Evolutionary conservation across 1,140 invertebrate species (phyloP).

Genomic region (Drosophila saltans): DNA sequence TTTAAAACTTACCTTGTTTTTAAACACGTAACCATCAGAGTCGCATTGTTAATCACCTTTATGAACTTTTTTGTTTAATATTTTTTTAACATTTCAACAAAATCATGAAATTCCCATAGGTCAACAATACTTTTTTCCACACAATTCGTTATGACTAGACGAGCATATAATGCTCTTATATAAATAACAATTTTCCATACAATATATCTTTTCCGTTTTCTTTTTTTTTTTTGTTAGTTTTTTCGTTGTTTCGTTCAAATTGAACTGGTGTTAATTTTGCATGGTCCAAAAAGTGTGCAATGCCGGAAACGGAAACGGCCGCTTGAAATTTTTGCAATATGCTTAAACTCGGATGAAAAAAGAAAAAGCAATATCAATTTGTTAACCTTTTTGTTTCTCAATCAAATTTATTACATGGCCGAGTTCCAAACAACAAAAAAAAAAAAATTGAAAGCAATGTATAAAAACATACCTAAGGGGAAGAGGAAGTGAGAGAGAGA

Average conservation of each 20-base stretch:
- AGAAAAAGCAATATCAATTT: conserved; percentile 64
- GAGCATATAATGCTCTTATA: conserved; percentile 11
- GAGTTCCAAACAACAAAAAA: conserved; percentile 25
- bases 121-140: not conserved
- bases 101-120: not conserved
- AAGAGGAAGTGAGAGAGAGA: not conserved
- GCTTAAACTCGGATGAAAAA: conserved; percentile 17
- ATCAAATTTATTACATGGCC: conserved; percentile 77
- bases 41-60: not conserved
- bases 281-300: conserved; percentile 47
- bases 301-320: conserved; percentile 56
- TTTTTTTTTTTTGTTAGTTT: not conserved
- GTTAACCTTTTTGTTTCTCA: conserved; percentile 70
- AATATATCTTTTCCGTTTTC: not conserved
- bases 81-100: not conserved
- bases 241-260: not conserved
- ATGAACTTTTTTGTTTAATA: not conserved
- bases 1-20: not conserved
- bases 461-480: conserved; percentile 15
- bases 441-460: conserved; percentile 13
- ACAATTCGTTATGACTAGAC: conserved; percentile 8
- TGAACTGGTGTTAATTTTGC: conserved; percentile 50
- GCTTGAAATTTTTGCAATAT: conserved; percentile 65
- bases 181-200: conserved; percentile 6
- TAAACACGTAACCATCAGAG: not conserved